Evolutionary conservation across 2,113 vertebrate genomes (phyloP).

Genomic region (Mohoua ochrocephala): DNA sequence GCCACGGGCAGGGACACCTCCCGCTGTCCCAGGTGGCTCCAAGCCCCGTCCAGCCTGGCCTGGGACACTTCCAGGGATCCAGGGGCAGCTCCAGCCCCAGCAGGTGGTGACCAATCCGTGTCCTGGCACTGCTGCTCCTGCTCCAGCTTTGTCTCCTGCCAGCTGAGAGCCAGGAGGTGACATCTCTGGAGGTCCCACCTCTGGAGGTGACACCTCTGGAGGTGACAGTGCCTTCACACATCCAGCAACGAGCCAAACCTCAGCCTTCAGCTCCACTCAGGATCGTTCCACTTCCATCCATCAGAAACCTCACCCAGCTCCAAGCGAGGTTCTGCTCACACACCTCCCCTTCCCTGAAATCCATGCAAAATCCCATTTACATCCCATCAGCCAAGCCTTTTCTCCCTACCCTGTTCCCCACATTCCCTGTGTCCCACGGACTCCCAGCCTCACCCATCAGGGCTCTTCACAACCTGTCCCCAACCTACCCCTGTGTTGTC

Average conservation of each 20-base stretch:
- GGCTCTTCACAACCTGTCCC: background rate
- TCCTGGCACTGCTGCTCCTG: background rate
- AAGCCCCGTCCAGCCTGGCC: background rate
- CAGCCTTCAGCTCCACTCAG: background rate
- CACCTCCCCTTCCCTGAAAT: background rate
- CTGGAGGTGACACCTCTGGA: background rate
- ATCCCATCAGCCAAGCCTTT: background rate
- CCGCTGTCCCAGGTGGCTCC: background rate
- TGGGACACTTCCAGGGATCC: background rate
- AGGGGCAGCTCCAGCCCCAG: background rate
- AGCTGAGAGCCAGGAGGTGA: background rate
- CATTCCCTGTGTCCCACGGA: background rate
- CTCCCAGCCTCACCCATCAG: background rate
- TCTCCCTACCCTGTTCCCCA: background rate
- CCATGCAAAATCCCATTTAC: background rate
- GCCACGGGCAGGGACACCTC: background rate
- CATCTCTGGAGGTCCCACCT: too few species aligned
- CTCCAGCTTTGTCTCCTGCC: background rate
- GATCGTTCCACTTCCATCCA: background rate
- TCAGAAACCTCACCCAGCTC: background rate
- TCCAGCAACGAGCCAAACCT: background rate
- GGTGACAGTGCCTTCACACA: fast-evolving
- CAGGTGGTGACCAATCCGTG: background rate
- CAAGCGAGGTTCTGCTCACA: background rate
- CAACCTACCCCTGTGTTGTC: background rate